Conservation (phyloP, 2,113 vertebrate genomes). For the Ophiodon elongatus region DNA sequence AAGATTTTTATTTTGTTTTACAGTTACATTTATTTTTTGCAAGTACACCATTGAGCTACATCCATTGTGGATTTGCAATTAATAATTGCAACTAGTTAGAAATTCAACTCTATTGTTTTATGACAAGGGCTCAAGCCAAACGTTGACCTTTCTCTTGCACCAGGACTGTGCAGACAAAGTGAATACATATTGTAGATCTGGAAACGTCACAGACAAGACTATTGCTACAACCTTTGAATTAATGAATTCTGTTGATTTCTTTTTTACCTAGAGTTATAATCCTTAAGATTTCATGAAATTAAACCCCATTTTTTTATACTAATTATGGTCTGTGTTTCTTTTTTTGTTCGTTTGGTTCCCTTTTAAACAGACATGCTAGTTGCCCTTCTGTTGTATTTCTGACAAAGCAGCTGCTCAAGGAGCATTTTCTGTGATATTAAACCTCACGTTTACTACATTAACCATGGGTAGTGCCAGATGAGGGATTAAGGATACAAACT, state of each 20-base stretch:
- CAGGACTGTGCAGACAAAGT: not conserved
- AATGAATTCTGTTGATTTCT: no score
- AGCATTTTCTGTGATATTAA: not conserved
- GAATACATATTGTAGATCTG: not conserved
- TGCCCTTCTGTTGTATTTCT: not conserved
- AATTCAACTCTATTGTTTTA: not conserved
- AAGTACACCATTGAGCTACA: not conserved
- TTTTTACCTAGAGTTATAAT: not conserved
- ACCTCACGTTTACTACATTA: not conserved
- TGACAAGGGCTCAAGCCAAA: not conserved
- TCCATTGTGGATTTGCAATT: not conserved
- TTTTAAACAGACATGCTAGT: not conserved
- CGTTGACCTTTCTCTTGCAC: not conserved
- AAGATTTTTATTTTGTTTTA: not conserved
- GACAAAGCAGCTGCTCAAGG: not conserved
- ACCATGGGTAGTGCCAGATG: not conserved
- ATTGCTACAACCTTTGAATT: no score
- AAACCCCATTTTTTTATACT: not conserved
- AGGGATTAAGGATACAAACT: slow-evolving; percentile 19
- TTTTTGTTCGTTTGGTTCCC: not conserved
- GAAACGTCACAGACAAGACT: no score
- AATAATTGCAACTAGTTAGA: not conserved
- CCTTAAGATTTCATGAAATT: not conserved
- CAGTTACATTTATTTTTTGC: not conserved
- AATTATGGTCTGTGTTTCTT: not conserved